These are phyloP conservation scores for Phoenicopterus ruber DNA, from an alignment of 2,113 vertebrate species.

Conservation along the genomic window DNA sequence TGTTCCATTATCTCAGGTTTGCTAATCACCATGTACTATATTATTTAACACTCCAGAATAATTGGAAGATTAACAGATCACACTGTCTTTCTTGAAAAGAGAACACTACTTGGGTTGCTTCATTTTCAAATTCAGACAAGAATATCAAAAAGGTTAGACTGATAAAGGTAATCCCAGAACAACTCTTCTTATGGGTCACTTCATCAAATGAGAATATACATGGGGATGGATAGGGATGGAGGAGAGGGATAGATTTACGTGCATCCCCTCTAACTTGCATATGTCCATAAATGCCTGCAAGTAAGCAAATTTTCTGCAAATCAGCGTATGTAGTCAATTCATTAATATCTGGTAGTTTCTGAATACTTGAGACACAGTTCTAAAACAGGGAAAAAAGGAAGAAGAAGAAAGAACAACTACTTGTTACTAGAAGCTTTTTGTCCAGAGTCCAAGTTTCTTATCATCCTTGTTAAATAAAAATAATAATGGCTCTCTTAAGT, in stretches of 20 bases:
- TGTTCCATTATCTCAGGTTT: background rate
- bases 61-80: background rate
- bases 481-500: background rate
- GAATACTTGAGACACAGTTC: background rate
- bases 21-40: background rate
- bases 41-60: background rate
- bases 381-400: background rate
- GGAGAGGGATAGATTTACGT: background rate
- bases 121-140: background rate
- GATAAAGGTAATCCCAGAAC: background rate
- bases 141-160: background rate
- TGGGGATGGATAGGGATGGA: background rate
- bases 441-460: background rate
- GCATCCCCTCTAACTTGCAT: background rate
- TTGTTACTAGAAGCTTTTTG: background rate
- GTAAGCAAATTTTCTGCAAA: background rate
- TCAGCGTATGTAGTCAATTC: background rate
- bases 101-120: background rate
- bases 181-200: background rate
- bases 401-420: background rate
- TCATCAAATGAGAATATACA: background rate
- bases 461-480: background rate
- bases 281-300: background rate
- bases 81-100: background rate
- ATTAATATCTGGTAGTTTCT: background rate